These are phyloP conservation scores for Catocala fraxini DNA, from an alignment of 2,888 invertebrate species.

Conservation along the genomic window DNA sequence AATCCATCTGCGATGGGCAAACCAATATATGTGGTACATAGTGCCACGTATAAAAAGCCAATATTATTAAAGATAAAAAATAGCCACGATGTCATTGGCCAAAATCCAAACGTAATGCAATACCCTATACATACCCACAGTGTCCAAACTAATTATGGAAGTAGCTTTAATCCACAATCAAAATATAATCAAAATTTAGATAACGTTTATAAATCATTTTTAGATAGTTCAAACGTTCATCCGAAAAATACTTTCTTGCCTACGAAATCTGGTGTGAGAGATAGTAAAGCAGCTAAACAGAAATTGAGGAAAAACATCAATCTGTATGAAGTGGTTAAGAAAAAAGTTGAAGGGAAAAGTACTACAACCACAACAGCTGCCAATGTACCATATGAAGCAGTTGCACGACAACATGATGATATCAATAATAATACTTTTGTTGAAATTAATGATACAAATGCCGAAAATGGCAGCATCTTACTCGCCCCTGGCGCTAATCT, in stretches of 20 bases:
- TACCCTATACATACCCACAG: too few relatives aligned
- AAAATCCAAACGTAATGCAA: not conserved
- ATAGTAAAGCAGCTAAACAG: not conserved
- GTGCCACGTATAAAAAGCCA: not conserved
- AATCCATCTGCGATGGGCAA: not conserved
- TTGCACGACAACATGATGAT: not conserved
- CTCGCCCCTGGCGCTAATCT: too few relatives aligned
- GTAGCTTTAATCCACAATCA: not conserved
- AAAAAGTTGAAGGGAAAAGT: not conserved
- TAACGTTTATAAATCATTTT: constrained; percentile 1
- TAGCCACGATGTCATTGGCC: not conserved
- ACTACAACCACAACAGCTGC: not conserved
- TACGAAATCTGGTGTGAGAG: not conserved
- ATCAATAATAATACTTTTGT: not conserved
- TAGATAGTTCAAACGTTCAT: not conserved
- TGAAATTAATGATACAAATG: not conserved
- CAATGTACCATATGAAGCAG: not conserved
- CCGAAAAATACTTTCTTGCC: not conserved
- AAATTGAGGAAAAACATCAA: not conserved
- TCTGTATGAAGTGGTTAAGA: not conserved
- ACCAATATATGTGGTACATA: not conserved
- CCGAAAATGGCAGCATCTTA: not conserved
- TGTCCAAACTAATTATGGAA: not conserved
- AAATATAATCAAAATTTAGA: constrained; percentile 1
- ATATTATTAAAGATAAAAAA: not conserved